phyloP scores from a whole-genome alignment of 2,888 invertebrate genomes.

The Clistopyga incitator region DNA sequence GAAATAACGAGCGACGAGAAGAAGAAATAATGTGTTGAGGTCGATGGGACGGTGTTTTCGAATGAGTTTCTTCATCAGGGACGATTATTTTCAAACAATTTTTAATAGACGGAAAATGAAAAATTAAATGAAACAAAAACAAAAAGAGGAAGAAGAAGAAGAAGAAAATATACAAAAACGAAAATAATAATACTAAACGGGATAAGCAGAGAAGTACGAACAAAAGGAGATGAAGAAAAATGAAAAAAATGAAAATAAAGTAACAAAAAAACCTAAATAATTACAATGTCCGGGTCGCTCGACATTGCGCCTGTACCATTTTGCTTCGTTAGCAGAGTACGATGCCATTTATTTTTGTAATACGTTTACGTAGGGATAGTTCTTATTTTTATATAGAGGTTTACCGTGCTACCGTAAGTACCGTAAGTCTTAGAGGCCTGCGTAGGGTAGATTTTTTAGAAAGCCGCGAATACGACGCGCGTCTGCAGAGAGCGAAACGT shows the following conservation, averaged over 20 bases:
- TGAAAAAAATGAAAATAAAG: conserved; percentile 47
- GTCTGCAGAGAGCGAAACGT: conserved; percentile 65
- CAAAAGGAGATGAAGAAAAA: too few relatives aligned
- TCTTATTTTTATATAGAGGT: conserved; percentile 82
- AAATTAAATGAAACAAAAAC: conserved; percentile 15
- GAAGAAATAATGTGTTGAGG: conserved; percentile 14
- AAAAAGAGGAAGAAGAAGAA: conserved; percentile 37
- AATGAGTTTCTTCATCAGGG: conserved; percentile 23
- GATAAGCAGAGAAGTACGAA: conserved; percentile 35
- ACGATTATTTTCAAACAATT: conserved; percentile 28
- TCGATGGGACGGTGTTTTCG: conserved; percentile 14
- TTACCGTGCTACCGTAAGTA: conserved; percentile 82
- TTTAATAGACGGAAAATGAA: too few relatives aligned
- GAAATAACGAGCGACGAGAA: conserved; percentile 21
- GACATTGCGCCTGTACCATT: conserved; percentile 84
- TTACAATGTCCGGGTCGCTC: conserved; percentile 78
- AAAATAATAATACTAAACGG: conserved; percentile 38
- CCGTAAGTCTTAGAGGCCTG: conserved; percentile 84
- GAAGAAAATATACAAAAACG: conserved; percentile 51
- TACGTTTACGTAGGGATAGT: conserved; percentile 83
- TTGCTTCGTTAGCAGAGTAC: conserved; percentile 84
- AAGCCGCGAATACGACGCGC: conserved; percentile 70
- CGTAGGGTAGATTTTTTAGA: conserved; percentile 78
- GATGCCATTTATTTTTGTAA: conserved; percentile 84
- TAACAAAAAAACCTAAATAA: conserved; percentile 70